phyloP scores from a whole-genome alignment of 2,113 vertebrate species.

The Amblyornis subalaris region DNA sequence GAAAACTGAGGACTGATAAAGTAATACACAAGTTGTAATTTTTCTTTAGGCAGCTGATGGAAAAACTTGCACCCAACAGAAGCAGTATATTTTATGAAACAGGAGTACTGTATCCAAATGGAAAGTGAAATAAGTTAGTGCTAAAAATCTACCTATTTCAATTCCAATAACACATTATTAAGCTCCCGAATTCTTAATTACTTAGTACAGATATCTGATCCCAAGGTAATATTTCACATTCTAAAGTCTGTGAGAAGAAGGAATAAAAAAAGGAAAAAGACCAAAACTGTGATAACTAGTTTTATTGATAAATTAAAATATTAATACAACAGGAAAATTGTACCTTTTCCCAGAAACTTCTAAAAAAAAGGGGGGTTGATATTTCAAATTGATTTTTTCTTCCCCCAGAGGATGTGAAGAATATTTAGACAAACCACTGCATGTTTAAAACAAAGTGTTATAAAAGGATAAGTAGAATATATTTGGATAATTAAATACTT shows the following conservation, averaged over 20 bases:
- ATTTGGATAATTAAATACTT: background rate
- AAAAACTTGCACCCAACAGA: background rate
- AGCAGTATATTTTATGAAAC: background rate
- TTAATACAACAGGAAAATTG: background rate
- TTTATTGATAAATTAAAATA: background rate
- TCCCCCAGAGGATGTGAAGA: background rate
- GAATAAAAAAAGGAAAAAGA: fast-evolving
- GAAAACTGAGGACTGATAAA: background rate
- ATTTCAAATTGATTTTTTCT: background rate
- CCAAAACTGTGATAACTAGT: background rate
- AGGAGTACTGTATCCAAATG: background rate
- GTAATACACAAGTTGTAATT: background rate
- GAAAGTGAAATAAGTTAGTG: background rate
- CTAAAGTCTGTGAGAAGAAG: background rate
- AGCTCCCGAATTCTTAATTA: background rate
- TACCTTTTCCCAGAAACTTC: background rate
- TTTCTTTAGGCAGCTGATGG: background rate
- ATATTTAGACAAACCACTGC: background rate
- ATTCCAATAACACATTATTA: background rate
- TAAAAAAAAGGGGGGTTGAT: background rate
- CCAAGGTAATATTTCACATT: background rate
- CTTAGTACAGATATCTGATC: background rate
- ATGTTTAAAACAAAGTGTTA: background rate
- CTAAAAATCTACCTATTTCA: background rate
- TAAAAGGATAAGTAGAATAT: background rate